phyloP scores from a whole-genome alignment of 2,797 vertebrate species.

The Ceyx erithaca region DNA sequence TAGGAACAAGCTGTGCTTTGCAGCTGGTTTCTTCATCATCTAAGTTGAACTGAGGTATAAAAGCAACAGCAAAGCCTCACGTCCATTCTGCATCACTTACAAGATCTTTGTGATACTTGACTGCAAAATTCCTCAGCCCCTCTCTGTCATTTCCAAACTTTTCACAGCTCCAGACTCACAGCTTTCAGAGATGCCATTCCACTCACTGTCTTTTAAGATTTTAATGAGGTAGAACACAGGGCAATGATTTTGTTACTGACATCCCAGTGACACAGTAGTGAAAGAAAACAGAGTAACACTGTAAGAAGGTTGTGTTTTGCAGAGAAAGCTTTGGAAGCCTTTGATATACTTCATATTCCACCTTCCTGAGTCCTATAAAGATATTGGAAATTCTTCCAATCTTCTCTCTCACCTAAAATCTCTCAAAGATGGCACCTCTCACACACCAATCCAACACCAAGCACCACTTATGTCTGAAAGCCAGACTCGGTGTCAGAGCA shows the following conservation, averaged over 20 bases:
- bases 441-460: background rate
- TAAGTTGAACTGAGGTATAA: background rate
- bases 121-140: background rate
- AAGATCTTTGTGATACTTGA: background rate
- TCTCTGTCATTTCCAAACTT: background rate
- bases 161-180: background rate
- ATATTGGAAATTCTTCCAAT: background rate
- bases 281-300: background rate
- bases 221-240: background rate
- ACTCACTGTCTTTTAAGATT: background rate
- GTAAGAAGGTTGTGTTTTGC: background rate
- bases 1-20: conserved; percentile 13
- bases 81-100: background rate
- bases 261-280: background rate
- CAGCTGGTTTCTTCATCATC: background rate
- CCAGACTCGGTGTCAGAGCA: background rate
- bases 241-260: background rate
- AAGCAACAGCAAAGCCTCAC: background rate
- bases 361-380: background rate
- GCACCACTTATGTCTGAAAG: background rate
- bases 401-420: background rate
- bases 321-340: background rate
- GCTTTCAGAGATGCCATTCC: background rate
- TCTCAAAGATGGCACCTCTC: background rate
- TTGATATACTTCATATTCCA: background rate